These are phyloP conservation scores for Eucriotettix oculatus DNA, from an alignment of 2,888 invertebrate species.

Conservation along the genomic window DNA sequence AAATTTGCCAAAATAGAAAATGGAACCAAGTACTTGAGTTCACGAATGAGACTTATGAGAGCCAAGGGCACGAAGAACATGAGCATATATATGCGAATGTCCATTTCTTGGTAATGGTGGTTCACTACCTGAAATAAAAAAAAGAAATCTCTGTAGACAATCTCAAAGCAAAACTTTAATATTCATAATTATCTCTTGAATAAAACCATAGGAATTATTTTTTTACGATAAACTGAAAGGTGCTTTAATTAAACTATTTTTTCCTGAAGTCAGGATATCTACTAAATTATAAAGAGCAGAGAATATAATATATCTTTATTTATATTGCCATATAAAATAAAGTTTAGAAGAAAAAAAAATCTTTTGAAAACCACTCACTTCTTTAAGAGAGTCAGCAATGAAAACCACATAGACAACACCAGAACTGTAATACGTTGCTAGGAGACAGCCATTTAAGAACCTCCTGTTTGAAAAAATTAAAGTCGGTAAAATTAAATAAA, in stretches of 20 bases:
- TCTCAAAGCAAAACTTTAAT: no score
- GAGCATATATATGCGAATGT: slow-evolving; percentile 19
- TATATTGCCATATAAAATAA: no score
- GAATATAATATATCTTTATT: no score
- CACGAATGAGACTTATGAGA: slow-evolving; percentile 20
- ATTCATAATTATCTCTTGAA: no score
- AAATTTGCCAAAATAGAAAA: slow-evolving; percentile 35
- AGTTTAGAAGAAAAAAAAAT: no score
- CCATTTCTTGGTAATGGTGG: slow-evolving; percentile 21
- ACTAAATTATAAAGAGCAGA: no score
- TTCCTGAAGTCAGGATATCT: no score
- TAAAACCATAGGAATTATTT: no score
- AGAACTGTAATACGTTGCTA: slow-evolving; percentile 11
- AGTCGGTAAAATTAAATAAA: no score
- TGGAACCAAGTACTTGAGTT: slow-evolving; percentile 30
- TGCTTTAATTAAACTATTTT: no score
- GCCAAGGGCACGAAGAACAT: slow-evolving; percentile 19
- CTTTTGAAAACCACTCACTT: slow-evolving; percentile 1
- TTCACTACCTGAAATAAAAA: slow-evolving; percentile 1
- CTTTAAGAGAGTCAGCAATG: slow-evolving; percentile 10
- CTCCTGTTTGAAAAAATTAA: slow-evolving; percentile 5
- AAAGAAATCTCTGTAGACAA: no score
- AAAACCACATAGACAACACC: slow-evolving; percentile 12
- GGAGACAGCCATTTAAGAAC: slow-evolving; percentile 10
- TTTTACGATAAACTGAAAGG: no score